Conservation (phyloP, 2,888 invertebrate genomes). For the Oasisia sp. region DNA sequence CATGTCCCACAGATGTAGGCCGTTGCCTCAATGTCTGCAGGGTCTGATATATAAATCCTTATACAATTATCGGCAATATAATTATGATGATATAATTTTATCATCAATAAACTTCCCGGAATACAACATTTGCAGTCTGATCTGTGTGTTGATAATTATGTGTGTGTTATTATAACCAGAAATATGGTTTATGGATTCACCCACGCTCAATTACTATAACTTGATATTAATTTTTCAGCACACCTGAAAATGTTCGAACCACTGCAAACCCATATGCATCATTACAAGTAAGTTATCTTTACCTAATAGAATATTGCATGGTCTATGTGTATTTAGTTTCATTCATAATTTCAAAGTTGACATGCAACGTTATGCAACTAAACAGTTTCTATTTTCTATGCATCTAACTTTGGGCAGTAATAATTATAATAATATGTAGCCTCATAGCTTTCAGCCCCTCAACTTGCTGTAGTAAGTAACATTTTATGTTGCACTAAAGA, state of each 20-base stretch:
- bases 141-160: not conserved
- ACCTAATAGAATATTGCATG: not conserved
- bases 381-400: not conserved
- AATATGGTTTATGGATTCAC: not conserved
- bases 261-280: conserved; percentile 55
- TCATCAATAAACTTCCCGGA: not conserved
- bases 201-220: not conserved
- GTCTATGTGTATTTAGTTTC: not conserved
- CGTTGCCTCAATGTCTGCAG: no score
- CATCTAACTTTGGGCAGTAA: not conserved
- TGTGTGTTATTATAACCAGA: conserved; percentile 29
- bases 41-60: not conserved
- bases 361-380: not conserved
- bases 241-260: conserved; percentile 33
- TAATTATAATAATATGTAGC: not conserved
- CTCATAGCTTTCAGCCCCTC: no score
- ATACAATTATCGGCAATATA: not conserved
- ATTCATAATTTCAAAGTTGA: not conserved
- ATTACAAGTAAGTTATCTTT: conserved; percentile 47
- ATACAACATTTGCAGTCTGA: not conserved
- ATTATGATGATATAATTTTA: not conserved
- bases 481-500: not conserved
- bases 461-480: not conserved
- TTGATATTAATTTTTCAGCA: conserved; percentile 27
- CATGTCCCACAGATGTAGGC: no score